A percentile compares a stretch with the other conserved stretches of the same genome.
phyloP scores from a whole-genome alignment of 2,113 vertebrate genomes.

The Daboia siamensis region DNA sequence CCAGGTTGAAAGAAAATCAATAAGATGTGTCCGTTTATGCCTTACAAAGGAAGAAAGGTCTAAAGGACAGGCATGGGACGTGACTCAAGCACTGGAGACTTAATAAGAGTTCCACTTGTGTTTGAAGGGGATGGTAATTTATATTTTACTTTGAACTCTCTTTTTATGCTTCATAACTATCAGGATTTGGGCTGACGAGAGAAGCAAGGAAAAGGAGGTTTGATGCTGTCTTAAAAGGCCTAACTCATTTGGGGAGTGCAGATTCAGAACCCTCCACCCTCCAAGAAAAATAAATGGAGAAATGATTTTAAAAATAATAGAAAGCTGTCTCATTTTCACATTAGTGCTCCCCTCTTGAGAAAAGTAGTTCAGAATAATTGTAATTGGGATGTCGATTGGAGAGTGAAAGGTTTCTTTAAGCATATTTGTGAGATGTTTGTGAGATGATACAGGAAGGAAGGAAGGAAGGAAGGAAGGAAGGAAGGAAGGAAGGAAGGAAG shows the following conservation, averaged over 20 bases:
- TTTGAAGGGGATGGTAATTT: constrained; percentile 77
- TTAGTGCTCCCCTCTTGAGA: constrained; percentile 69
- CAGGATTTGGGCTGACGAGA: constrained; percentile 75
- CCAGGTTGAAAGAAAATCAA: constrained; percentile 97
- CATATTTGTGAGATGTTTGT: neutral
- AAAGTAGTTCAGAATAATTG: constrained; percentile 72
- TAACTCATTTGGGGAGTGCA: constrained; percentile 76
- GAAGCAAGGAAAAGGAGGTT: constrained; percentile 79
- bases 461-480: neutral
- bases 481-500: too few relatives aligned
- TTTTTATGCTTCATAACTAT: constrained; percentile 79
- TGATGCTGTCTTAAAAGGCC: constrained; percentile 79
- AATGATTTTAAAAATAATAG: constrained; percentile 77
- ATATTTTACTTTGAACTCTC: constrained; percentile 76
- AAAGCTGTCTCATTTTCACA: constrained; percentile 67
- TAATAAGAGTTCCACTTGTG: constrained; percentile 79
- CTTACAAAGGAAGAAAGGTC: constrained; percentile 83
- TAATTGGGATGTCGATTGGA: constrained; percentile 60
- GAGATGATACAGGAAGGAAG: neutral
- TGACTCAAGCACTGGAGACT: constrained; percentile 81
- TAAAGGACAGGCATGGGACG: constrained; percentile 79
- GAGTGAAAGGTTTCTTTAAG: constrained; percentile 56
- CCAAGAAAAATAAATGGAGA: constrained; percentile 64
- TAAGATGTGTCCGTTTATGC: constrained; percentile 95
- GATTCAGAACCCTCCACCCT: constrained; percentile 62